phyloP scores from a whole-genome alignment of 2,113 vertebrate genomes.

The Aleadryas rufinucha region DNA sequence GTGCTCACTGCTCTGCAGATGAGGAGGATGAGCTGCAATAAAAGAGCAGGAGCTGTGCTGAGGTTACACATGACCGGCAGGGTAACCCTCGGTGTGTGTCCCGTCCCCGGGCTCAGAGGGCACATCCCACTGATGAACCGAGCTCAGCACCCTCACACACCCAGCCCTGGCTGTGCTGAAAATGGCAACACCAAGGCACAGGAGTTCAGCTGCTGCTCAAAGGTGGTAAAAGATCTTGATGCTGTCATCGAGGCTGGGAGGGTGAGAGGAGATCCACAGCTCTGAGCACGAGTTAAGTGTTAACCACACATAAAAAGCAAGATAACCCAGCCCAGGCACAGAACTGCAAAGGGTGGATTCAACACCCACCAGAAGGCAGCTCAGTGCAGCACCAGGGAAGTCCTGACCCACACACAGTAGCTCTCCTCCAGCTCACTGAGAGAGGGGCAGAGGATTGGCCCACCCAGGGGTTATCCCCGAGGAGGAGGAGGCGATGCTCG shows the following conservation, averaged over 20 bases:
- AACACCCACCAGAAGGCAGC: background rate
- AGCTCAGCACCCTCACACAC: background rate
- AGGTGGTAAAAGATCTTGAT: rapidly evolving
- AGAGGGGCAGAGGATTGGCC: rapidly evolving
- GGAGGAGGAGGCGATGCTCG: rapidly evolving
- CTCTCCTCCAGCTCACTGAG: background rate
- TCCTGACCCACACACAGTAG: rapidly evolving
- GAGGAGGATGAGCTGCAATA: background rate
- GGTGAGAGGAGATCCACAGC: background rate
- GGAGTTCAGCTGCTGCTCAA: background rate
- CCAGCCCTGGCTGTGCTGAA: background rate
- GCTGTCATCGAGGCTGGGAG: background rate
- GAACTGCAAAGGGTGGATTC: rapidly evolving
- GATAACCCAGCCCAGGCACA: rapidly evolving
- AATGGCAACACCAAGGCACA: rapidly evolving
- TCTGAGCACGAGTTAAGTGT: background rate
- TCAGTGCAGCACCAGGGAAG: background rate
- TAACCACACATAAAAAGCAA: background rate
- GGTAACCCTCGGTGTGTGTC: rapidly evolving
- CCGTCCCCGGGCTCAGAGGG: background rate
- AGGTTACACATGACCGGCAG: rapidly evolving
- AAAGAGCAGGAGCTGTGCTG: background rate
- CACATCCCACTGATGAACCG: rapidly evolving
- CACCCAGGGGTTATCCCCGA: rapidly evolving
- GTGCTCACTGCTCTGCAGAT: background rate